Base-by-base conservation (phyloP, 2,797 vertebrate species). In the Pangasius djambal region DNA sequence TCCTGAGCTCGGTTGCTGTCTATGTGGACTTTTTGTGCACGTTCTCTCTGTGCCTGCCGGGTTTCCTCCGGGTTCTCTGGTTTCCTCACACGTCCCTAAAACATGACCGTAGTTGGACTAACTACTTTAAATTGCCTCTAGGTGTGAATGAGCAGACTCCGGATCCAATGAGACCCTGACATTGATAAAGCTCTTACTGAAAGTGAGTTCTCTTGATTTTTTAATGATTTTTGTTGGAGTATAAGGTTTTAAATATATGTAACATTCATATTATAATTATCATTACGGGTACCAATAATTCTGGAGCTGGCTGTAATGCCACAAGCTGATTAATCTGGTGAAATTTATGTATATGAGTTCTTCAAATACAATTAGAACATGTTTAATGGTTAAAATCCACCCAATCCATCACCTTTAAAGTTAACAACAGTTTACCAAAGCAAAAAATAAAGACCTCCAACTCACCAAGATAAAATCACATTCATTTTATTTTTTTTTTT, bases 401-500 rank as follows among this genome's bases (percentile, higher is more conserved):
- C 12, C 22, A 67, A 31, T 44, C 44, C 44, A 20, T 67, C 6
- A 12, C 7, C 50, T n/a, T 28, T 13, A 20, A 57, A 28, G 34
- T 59, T 28, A 44, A 3, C 25, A n/a, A 34, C 59, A 31, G 4
- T n/a, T 40, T 67, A n/a, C 5, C 0, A 1, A 31, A 31, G 20
- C 1, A 34, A 31, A 61, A 83, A 69, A 28, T 74, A 77, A 25
- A 37, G 7, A 57, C n/a, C 22, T 82, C 37, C 37, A 34, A 48
- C 10, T 65, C 55, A 40, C n/a, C 15, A 63, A 75, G 44, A 82
- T 75, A 83, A 88, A 79, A 82, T 88, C 65, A 88, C 87, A 86
- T 89, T 84, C 74, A 86, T 90, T 91, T 88, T 87, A 85, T 89
- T 96, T 40, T 40, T 96, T 61, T 96, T 82, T 97, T 97, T 95